Evolutionary conservation across 1,140 invertebrate genomes (phyloP).

Genomic region (Hesperophylax magnus): DNA sequence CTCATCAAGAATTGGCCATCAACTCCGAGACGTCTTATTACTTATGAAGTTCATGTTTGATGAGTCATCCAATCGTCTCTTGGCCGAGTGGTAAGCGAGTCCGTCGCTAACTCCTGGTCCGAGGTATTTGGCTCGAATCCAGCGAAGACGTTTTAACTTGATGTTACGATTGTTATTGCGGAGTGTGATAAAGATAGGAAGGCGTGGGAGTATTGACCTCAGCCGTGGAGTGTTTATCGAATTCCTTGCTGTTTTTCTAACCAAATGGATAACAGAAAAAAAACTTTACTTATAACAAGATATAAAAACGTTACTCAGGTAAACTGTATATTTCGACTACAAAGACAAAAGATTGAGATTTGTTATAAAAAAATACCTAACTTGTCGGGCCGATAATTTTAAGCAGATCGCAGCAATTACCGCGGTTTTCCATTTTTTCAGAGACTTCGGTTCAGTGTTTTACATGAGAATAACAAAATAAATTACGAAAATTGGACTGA

Average conservation of each 20-base stretch:
- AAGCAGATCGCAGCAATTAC: too few relatives aligned
- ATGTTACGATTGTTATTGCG: too few relatives aligned
- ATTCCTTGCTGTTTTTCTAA: constrained; percentile 5
- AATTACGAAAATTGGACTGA: too few relatives aligned
- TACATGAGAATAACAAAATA: too few relatives aligned
- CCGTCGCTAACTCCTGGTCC: not conserved
- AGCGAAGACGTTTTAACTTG: not conserved
- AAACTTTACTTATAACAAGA: too few relatives aligned
- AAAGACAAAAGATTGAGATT: too few relatives aligned
- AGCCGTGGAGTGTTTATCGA: not conserved
- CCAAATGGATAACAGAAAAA: not conserved
- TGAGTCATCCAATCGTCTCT: not conserved
- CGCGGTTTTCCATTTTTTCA: too few relatives aligned
- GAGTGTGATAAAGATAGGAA: not conserved
- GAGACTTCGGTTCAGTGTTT: too few relatives aligned
- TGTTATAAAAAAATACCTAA: too few relatives aligned
- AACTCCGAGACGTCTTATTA: not conserved
- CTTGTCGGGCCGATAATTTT: too few relatives aligned
- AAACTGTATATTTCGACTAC: too few relatives aligned
- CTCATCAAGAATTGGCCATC: not conserved
- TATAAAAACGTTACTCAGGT: too few relatives aligned
- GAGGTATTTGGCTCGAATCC: constrained; percentile 25
- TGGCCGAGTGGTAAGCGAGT: not conserved
- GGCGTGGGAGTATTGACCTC: constrained; percentile 1
- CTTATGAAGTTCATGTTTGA: not conserved